These are phyloP conservation scores for Chrysopilus asiliformis DNA, from an alignment of 2,888 invertebrate species.

Conservation along the genomic window DNA sequence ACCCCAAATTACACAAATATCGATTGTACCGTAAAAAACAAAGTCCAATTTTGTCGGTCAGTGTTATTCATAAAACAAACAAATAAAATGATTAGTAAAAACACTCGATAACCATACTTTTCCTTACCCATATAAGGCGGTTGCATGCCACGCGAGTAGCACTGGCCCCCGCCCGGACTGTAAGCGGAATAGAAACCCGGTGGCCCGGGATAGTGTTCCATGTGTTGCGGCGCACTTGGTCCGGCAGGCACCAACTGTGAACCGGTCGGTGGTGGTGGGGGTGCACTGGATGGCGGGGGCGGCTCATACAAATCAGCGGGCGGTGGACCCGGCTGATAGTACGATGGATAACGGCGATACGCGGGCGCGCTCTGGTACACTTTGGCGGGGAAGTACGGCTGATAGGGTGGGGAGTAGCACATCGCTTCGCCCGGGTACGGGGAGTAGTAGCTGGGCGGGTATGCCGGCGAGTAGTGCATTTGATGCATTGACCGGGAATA, in stretches of 20 bases:
- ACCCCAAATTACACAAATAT: too few species aligned
- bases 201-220: conserved; percentile 42
- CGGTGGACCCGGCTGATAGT: conserved; percentile 25
- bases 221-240: conserved; percentile 34
- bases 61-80: too few species aligned
- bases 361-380: conserved; percentile 36
- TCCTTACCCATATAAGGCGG: conserved; percentile 37
- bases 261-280: conserved; percentile 24
- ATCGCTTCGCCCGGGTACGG: conserved; percentile 36
- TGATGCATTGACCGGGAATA: conserved; percentile 34
- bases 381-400: conserved; percentile 39
- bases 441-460: conserved; percentile 33
- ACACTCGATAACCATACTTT: conserved; percentile 36
- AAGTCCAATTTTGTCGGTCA: too few species aligned
- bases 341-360: conserved; percentile 23
- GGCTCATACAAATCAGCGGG: conserved; percentile 29
- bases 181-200: conserved; percentile 44
- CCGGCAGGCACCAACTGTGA: conserved; percentile 35
- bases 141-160: conserved; percentile 43
- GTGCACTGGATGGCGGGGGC: conserved; percentile 21
- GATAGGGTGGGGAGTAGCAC: conserved; percentile 40
- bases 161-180: conserved; percentile 38
- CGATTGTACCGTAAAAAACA: too few species aligned
- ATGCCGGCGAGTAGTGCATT: conserved; percentile 36
- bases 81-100: too few species aligned